Percentiles rank a stretch among this genome's conserved stretches.
phyloP scores from a whole-genome alignment of 2,113 vertebrate genomes.

The Mus pahari region DNA sequence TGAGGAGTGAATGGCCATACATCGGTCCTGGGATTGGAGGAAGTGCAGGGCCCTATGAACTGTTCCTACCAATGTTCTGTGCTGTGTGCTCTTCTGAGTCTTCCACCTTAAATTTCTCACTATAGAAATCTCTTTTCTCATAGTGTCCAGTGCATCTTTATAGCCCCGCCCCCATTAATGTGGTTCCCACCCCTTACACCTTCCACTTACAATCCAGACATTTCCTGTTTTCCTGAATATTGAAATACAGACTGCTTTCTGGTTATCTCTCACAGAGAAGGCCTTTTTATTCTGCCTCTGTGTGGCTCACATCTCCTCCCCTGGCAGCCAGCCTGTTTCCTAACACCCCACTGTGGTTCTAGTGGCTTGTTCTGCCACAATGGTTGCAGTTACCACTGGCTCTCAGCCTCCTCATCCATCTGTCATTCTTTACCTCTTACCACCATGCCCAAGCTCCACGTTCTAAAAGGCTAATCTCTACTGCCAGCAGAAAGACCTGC shows the following conservation, averaged over 20 bases:
- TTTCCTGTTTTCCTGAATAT: neutral
- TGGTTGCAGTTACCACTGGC: neutral
- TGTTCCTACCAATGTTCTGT: neutral
- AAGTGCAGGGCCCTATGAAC: too few relatives aligned
- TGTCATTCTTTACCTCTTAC: neutral
- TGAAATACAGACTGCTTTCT: neutral
- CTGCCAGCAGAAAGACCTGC: neutral
- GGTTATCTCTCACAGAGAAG: neutral
- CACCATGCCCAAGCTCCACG: neutral
- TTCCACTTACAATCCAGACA: neutral
- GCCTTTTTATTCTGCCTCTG: neutral
- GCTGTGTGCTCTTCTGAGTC: neutral
- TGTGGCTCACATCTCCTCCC: fast-evolving
- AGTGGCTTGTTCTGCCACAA: neutral
- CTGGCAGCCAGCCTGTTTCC: neutral
- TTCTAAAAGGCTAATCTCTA: neutral
- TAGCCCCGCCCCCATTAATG: neutral
- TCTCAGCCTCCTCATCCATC: neutral
- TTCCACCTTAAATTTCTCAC: neutral
- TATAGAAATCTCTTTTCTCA: neutral
- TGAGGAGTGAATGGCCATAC: neutral
- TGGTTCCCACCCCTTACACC: neutral
- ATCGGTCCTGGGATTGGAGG: neutral
- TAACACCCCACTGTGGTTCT: neutral
- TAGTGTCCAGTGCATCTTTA: neutral